A percentile compares a stretch with the other conserved stretches of the same genome.
Conservation (phyloP, 2,113 vertebrate species). For the Ophthalmolycus amberensis region DNA sequence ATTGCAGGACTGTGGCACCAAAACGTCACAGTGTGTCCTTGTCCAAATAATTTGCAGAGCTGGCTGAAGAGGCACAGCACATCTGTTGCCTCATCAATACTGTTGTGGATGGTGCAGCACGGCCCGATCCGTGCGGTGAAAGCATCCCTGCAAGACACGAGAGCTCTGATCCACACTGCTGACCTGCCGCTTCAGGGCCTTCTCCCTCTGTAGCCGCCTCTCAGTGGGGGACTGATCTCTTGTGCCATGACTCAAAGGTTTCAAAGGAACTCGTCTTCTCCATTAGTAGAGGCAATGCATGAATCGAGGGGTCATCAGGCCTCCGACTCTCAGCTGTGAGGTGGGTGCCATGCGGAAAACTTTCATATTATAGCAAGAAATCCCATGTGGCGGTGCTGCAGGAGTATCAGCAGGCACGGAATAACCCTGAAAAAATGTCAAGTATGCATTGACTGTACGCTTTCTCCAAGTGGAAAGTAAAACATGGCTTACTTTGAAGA, state of each 20-base stretch:
- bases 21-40: conserved; percentile 26
- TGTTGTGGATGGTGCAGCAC: conserved; percentile 36
- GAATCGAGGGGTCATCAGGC: conserved; percentile 42
- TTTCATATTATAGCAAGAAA: conserved; percentile 36
- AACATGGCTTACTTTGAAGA: conserved; percentile 53
- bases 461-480: conserved; percentile 20
- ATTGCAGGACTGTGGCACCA: neutral
- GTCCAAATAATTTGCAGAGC: conserved; percentile 29
- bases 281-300: conserved; percentile 33
- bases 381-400: conserved; percentile 8
- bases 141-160: conserved; percentile 50
- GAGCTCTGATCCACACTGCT: conserved; percentile 54
- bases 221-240: conserved; percentile 31
- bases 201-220: conserved; percentile 25
- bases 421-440: conserved; percentile 34
- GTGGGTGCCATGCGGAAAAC: conserved; percentile 7
- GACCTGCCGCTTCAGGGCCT: conserved; percentile 50
- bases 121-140: conserved; percentile 36
- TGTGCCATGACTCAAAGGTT: conserved; percentile 51
- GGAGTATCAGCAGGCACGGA: conserved; percentile 25
- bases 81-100: conserved; percentile 45
- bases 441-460: conserved; percentile 3
- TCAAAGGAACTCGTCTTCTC: conserved; percentile 38
- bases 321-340: conserved; percentile 12
- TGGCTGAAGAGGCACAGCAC: conserved; percentile 15